Evolutionary conservation across 2,888 invertebrate species (phyloP).

Genomic region (Tenthredo scrophulariae): DNA sequence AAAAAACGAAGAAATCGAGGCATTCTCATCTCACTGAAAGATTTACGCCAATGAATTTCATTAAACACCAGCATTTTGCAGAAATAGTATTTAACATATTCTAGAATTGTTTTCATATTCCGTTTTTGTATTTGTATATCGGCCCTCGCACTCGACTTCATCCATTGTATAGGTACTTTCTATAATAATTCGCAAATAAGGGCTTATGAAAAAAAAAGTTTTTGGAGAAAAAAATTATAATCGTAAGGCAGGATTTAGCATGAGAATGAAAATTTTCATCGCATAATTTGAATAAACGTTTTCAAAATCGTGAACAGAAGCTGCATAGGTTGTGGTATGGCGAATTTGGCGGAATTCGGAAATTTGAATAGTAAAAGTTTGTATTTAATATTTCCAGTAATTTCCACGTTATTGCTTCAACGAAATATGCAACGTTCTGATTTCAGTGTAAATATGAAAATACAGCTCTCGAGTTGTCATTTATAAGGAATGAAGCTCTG

Average conservation of each 20-base stretch:
- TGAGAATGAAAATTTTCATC: not conserved
- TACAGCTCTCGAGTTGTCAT: conserved; percentile 88
- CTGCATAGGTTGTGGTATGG: no score
- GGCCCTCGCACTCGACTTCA: no score
- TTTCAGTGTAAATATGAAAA: conserved; percentile 88
- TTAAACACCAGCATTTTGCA: not conserved
- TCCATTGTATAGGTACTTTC: no score
- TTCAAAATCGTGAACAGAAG: not conserved
- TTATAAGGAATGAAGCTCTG: conserved; percentile 87
- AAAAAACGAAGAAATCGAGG: not conserved
- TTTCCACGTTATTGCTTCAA: not conserved
- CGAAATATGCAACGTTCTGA: not conserved
- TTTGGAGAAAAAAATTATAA: not conserved
- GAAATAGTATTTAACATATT: not conserved
- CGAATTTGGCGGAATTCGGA: not conserved
- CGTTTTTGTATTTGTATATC: no score
- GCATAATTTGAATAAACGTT: not conserved
- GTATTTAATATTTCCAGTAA: not conserved
- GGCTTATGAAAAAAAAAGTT: no score
- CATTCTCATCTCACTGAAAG: not conserved
- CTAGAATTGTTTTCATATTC: no score
- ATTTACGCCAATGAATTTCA: not conserved
- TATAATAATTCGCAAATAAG: no score
- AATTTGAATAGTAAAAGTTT: not conserved
- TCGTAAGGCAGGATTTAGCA: not conserved